A percentile compares a stretch with the other conserved stretches of the same genome.
phyloP scores from a whole-genome alignment of 2,797 vertebrate genomes.

The Dryobates pubescens region DNA sequence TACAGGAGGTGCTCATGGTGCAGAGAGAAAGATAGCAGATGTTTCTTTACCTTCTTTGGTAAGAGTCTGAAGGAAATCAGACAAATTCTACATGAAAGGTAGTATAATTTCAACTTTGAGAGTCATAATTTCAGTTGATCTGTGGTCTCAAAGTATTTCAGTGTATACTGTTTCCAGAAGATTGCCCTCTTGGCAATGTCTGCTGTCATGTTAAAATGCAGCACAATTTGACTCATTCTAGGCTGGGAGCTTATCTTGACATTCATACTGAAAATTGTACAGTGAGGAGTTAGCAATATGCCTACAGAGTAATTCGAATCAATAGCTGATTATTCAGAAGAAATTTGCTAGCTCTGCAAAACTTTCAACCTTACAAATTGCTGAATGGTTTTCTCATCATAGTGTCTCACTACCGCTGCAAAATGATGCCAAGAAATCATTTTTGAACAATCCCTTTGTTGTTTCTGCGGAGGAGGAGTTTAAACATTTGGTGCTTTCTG shows the following conservation, averaged over 20 bases:
- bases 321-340: slow-evolving; percentile 54
- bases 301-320: slow-evolving; percentile 54
- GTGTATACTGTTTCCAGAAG: not conserved
- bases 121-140: not conserved
- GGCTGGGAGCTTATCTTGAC: not conserved
- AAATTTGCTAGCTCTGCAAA: slow-evolving; percentile 65
- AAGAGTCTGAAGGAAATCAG: not conserved
- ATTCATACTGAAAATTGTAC: not conserved
- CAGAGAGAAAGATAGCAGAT: not conserved
- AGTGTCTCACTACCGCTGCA: slow-evolving; percentile 19
- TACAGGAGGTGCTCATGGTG: not conserved
- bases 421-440: slow-evolving; percentile 35
- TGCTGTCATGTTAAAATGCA: not conserved
- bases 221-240: not conserved
- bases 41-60: not conserved
- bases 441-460: slow-evolving; percentile 69
- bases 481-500: not conserved
- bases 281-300: slow-evolving; percentile 8
- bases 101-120: not conserved
- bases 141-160: not conserved
- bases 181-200: not conserved
- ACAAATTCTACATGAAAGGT: not conserved
- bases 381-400: slow-evolving; percentile 73
- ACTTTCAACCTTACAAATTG: slow-evolving; percentile 47
- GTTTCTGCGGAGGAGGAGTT: slow-evolving; percentile 15